Percentiles rank a stretch among this genome's conserved stretches.
Evolutionary conservation across 37 sponge, comb jelly and placozoan genomes (phyloP).

Genomic region (Geodia barretti): DNA sequence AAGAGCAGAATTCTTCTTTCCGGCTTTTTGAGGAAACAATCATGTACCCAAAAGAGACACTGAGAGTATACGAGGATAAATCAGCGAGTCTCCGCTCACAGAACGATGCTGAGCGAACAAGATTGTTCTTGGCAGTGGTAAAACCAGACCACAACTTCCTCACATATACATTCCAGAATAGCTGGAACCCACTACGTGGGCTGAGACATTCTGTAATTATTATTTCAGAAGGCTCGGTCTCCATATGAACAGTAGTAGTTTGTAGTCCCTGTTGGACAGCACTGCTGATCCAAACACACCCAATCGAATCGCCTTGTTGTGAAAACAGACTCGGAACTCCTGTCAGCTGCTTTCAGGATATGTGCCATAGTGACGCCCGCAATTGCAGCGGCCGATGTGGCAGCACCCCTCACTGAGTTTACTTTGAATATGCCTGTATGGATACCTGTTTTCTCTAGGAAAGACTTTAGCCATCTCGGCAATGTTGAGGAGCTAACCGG

Average conservation of each 20-base stretch:
- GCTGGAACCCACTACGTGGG: neutral
- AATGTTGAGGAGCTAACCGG: conserved; percentile 8
- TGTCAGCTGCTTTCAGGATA: conserved; percentile 20
- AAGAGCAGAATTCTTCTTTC: conserved; percentile 13
- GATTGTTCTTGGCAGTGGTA: no score
- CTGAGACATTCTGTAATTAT: neutral
- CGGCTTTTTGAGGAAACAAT: neutral
- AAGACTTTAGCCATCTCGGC: conserved; percentile 13
- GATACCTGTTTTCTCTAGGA: conserved; percentile 11
- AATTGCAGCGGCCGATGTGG: conserved; percentile 1
- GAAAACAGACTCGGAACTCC: conserved; percentile 28
- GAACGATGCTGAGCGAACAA: no score
- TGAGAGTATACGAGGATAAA: conserved; percentile 8
- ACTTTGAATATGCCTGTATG: conserved; percentile 11
- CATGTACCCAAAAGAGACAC: conserved; percentile 6
- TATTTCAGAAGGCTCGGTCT: neutral
- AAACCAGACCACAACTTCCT: neutral
- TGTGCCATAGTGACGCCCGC: conserved; percentile 1
- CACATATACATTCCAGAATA: neutral
- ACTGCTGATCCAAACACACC: conserved; percentile 1
- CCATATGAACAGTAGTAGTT: neutral
- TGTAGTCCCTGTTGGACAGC: conserved; percentile 6
- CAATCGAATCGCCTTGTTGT: neutral
- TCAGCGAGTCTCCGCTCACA: neutral
- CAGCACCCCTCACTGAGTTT: conserved; percentile 22